These are phyloP conservation scores for Microctenopoma stevenorrisi DNA, from an alignment of 2,797 vertebrate species.

Conservation along the genomic window DNA sequence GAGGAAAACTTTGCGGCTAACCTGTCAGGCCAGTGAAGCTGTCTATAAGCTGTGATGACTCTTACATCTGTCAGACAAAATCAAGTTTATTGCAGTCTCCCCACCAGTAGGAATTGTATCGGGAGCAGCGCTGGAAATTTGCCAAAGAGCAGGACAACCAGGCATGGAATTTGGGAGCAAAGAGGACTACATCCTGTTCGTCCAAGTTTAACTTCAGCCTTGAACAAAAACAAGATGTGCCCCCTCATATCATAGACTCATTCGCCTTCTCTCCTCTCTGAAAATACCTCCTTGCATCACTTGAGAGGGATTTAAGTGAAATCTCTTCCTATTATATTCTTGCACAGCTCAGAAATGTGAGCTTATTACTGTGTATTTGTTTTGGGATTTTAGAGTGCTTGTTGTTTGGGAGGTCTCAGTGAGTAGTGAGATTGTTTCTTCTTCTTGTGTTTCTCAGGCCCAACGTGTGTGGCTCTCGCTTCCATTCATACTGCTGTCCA, in stretches of 20 bases:
- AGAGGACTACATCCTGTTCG: slow-evolving; percentile 62
- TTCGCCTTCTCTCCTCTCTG: slow-evolving; percentile 6
- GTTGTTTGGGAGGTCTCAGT: slow-evolving; percentile 51
- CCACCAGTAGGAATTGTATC: slow-evolving; percentile 24
- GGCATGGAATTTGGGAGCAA: slow-evolving; percentile 38
- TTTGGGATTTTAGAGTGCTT: slow-evolving; percentile 44
- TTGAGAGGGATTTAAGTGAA: slow-evolving; percentile 53
- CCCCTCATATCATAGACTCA: slow-evolving; percentile 24
- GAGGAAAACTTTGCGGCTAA: slow-evolving; percentile 68
- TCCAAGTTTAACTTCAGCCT: slow-evolving; percentile 56
- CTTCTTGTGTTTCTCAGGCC: slow-evolving; percentile 83
- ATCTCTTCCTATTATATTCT: slow-evolving; percentile 54
- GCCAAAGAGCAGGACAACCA: slow-evolving; percentile 45
- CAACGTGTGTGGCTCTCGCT: slow-evolving; percentile 98
- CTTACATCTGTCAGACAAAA: slow-evolving; percentile 71
- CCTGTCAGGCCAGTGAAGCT: slow-evolving; percentile 62
- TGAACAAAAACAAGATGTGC: slow-evolving; percentile 64
- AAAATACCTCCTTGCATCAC: slow-evolving; percentile 60
- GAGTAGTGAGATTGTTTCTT: slow-evolving; percentile 56
- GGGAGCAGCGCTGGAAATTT: slow-evolving; percentile 40
- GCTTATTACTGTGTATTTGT: slow-evolving; percentile 60
- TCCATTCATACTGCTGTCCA: slow-evolving; percentile 98
- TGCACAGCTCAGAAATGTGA: slow-evolving; percentile 47
- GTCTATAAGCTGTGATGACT: slow-evolving; percentile 65
- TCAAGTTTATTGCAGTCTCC: slow-evolving; percentile 48